Evolutionary conservation across 2,797 vertebrate species (phyloP).

Genomic region (Streptopelia turtur): DNA sequence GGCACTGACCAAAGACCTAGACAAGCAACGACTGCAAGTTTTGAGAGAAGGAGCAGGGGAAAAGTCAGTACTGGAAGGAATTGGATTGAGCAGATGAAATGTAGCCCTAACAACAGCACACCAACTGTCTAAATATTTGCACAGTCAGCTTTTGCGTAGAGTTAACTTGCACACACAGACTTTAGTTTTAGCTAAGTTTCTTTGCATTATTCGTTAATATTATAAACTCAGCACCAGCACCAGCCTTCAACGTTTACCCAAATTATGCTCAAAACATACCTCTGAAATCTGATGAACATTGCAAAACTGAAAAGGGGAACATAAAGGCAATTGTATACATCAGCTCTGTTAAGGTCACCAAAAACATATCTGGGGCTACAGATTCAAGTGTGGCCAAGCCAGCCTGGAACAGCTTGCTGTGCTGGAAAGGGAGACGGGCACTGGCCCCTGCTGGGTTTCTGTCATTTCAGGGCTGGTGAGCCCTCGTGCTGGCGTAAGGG

Average conservation of each 20-base stretch:
- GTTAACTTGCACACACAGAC: background rate
- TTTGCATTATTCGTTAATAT: background rate
- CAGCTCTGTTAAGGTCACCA: accelerated
- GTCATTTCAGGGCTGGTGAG: background rate
- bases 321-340: accelerated
- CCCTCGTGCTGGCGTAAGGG: background rate
- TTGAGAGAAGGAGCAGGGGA: background rate
- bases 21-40: background rate
- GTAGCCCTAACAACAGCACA: background rate
- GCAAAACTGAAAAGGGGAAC: background rate
- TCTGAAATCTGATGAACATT: background rate
- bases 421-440: background rate
- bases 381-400: background rate
- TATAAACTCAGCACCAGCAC: background rate
- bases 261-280: background rate
- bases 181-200: background rate
- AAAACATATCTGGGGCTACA: background rate
- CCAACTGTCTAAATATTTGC: background rate
- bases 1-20: background rate
- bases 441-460: background rate
- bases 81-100: background rate
- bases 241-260: background rate
- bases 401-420: background rate
- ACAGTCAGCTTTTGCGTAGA: background rate
- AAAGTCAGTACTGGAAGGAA: background rate